Percentiles rank a stretch among this genome's conserved stretches.
phyloP scores from a whole-genome alignment of 2,797 vertebrate species.

The Melanotaenia maccullochi region DNA sequence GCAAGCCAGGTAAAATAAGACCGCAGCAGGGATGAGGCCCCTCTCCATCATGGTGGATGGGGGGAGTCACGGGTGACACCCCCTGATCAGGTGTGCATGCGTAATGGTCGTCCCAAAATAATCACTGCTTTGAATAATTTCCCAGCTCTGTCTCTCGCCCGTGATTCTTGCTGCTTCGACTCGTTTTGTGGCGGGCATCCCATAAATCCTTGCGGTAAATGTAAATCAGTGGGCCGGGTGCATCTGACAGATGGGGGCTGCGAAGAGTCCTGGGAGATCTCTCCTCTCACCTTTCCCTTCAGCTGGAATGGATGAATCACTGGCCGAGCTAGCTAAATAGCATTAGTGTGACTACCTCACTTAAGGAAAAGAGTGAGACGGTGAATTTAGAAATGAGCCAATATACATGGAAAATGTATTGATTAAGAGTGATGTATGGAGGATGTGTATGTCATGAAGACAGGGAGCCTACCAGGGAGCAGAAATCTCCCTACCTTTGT shows the following conservation, averaged over 20 bases:
- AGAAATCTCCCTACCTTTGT: constrained; percentile 63
- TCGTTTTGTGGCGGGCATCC: constrained; percentile 90
- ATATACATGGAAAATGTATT: constrained; percentile 23
- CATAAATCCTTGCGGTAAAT: constrained; percentile 96
- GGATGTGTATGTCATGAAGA: constrained; percentile 32
- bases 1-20: constrained; percentile 89
- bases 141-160: constrained; percentile 75
- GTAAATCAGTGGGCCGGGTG: constrained; percentile 91
- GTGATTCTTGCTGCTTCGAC: constrained; percentile 96
- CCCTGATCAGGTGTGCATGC: constrained; percentile 93
- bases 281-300: constrained; percentile 93
- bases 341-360: constrained; percentile 84
- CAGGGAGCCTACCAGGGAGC: constrained; percentile 30
- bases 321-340: constrained; percentile 75
- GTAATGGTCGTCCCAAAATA: constrained; percentile 95
- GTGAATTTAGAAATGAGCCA: constrained; percentile 29
- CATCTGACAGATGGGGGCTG: constrained; percentile 90
- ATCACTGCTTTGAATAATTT: constrained; percentile 95
- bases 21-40: constrained; percentile 73
- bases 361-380: constrained; percentile 60
- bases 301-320: constrained; percentile 90
- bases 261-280: constrained; percentile 89
- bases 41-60: constrained; percentile 89
- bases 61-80: constrained; percentile 89
- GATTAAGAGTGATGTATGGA: constrained; percentile 58